These are phyloP conservation scores for Dryadula phaetusa DNA, from an alignment of 2,888 invertebrate genomes.

Conservation along the genomic window DNA sequence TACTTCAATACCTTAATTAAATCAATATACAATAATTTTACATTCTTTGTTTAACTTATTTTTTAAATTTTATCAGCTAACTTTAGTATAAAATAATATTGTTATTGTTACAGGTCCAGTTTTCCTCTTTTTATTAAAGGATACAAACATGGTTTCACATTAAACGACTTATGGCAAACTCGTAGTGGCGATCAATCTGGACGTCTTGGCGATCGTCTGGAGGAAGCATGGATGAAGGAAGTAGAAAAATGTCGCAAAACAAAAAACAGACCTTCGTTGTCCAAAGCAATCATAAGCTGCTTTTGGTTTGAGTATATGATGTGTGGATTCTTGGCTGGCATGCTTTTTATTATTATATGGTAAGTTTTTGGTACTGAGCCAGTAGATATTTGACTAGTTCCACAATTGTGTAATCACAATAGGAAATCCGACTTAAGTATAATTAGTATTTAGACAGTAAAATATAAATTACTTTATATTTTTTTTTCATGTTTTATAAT, in stretches of 20 bases:
- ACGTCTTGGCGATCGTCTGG: constrained; percentile 86
- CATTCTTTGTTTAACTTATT: too few species aligned
- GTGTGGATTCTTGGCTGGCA: constrained; percentile 83
- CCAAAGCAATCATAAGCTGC: constrained; percentile 84
- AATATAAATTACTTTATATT: too few species aligned
- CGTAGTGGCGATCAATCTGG: constrained; percentile 86
- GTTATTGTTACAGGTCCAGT: constrained; percentile 84
- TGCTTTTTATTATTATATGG: constrained; percentile 85
- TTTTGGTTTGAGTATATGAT: constrained; percentile 85
- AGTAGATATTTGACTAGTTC: background rate
- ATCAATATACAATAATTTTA: too few species aligned
- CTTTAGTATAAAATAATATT: background rate
- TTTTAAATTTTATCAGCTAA: too few species aligned
- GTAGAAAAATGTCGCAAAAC: constrained; percentile 72
- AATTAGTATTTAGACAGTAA: too few species aligned
- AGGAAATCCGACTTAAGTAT: background rate
- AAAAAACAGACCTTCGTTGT: constrained; percentile 84
- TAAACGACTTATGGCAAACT: constrained; percentile 87
- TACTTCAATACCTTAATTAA: background rate
- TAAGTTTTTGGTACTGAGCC: constrained; percentile 55
- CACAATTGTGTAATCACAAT: background rate
- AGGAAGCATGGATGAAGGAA: constrained; percentile 87
- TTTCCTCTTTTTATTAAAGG: constrained; percentile 87
- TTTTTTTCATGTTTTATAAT: too few species aligned
- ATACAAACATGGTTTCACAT: constrained; percentile 84